Evolutionary conservation across 2,888 invertebrate species (phyloP).

Genomic region (Megastigmus dorsalis): DNA sequence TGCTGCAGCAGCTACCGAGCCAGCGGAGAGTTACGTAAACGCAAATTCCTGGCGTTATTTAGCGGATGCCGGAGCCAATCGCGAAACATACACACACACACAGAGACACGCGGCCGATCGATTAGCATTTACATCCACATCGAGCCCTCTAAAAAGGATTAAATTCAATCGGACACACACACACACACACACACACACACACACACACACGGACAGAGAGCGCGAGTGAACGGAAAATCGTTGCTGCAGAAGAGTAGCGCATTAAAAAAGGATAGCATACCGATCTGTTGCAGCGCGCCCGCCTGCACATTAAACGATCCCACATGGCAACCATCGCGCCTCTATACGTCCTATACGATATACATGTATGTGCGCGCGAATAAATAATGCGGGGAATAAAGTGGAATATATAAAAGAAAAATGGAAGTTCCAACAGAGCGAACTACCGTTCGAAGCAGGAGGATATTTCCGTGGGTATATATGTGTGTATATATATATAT

Average conservation of each 20-base stretch:
- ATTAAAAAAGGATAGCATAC: too few species aligned
- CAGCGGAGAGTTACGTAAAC: conserved; percentile 12
- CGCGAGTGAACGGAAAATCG: too few species aligned
- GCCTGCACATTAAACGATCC: too few species aligned
- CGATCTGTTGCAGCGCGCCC: too few species aligned
- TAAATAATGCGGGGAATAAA: not conserved
- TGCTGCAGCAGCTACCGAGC: too few species aligned
- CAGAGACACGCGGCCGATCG: conserved; percentile 1
- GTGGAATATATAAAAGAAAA: conserved; percentile 9
- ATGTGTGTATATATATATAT: conserved; percentile 27
- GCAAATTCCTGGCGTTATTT: conserved; percentile 9
- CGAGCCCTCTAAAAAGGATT: not conserved
- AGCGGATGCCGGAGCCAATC: not conserved
- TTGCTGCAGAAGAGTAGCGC: not conserved
- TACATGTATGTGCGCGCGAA: not conserved
- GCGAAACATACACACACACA: too few species aligned
- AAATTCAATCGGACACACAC: not conserved
- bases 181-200: not conserved
- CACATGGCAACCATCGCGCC: not conserved
- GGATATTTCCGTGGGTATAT: conserved; percentile 59
- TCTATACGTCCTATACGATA: not conserved
- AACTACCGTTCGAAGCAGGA: conserved; percentile 59
- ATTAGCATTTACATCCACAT: conserved; percentile 22
- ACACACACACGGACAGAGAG: too few species aligned
- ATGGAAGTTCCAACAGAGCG: conserved; percentile 27